Evolutionary conservation across 2,888 invertebrate genomes (phyloP), one percentile per base, ranked within the genome.

Genomic region (Prenolepis imparis): DNA sequence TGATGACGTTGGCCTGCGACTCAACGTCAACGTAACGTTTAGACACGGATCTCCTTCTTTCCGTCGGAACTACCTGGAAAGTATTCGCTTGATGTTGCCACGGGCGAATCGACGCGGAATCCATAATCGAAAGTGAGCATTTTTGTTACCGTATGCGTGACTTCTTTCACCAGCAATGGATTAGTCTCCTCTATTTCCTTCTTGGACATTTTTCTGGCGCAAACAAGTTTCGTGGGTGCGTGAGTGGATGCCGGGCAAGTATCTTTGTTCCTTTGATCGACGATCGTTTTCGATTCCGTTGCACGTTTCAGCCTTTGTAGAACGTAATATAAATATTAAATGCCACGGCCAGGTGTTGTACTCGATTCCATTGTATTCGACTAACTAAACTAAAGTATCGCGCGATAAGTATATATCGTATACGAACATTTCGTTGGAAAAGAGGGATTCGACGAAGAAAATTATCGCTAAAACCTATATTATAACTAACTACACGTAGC

Each of bases 261-360:
- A 61, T 91, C 70, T 24, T 70, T 39, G 39, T 39, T 78, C 15
- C 9, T 44, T 24, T 70, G 70, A 18, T 78, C 78, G 12, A 6
- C 21, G 32, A 36, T 57, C 4, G 21, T 2, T 57, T 90, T 91
- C 0, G 87, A 87, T 84, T 93, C 92, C 68, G 90, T 92, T 4
- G 93, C 93, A 87, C 93, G 93, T 82, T 93, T 94, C 57, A 94
- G 90, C 91, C 94, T 94, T 81, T 52, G 44, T 24, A 32, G 24
- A 57, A 67, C 15, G 28, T 41, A 77, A 48, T 12, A 39, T 24
- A 48, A 36, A 32, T 55, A 44, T 70, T 78, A 78, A 21, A 48
- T 57, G 5, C 1, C 28, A 15, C 3, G n/a, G 3, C 24, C 36
- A 36, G 8, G 8, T 12, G 4, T 28, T 55, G n/a, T 55, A 77